Base-by-base conservation (phyloP, 2,888 invertebrate genomes). In the Micoletzkya japonica region DNA sequence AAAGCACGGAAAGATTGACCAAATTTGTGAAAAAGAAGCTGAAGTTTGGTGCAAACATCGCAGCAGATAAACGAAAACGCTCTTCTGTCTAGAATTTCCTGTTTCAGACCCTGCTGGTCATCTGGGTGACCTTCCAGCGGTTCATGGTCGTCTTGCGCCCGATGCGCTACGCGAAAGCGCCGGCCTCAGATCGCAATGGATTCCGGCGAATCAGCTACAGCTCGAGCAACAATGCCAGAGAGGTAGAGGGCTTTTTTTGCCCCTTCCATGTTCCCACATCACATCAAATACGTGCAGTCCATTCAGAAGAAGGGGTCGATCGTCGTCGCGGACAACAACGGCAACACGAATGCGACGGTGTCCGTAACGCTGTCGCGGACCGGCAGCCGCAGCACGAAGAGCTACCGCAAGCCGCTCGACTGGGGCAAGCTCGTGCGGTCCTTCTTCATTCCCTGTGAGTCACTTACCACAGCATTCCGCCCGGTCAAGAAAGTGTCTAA, bases 61-160 rank as follows among this genome's bases (percentile, higher is more conserved):
- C 17, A 17, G 26, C 24, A 17, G 56, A 28, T 14, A 14, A 56
- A 1, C 24, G 26, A 56, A 56, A 56, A 56, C n/a, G 32, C 28
- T 34, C 24, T n/a, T n/a, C n/a, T n/a, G n/a, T n/a, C n/a, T n/a
- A n/a, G n/a, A n/a, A 7, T 14, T 56, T 56, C 17, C 7, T n/a
- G 39, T 77, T 81, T 34, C 75, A 82, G 82, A 84, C 84, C 3
- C 74, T 82, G 69, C 76, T 84, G 6, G 84, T 84, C 63, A 81
- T 84, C 39, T 82, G 79, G 74, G 82, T 84, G 59, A 78, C 84
- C 24, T 77, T 82, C 37, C 78, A 81, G 57, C 76, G 84, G 0
- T 82, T 82, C 52, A 76, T 84, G 66, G 84, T 84, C 20, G 82
- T 84, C 17, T 64, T 77, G 57, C 74, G 79, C 68, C 84, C 84